Percentiles rank a stretch among this genome's conserved stretches.
phyloP scores from a whole-genome alignment of 2,797 vertebrate species.

The Sphenodon punctatus region DNA sequence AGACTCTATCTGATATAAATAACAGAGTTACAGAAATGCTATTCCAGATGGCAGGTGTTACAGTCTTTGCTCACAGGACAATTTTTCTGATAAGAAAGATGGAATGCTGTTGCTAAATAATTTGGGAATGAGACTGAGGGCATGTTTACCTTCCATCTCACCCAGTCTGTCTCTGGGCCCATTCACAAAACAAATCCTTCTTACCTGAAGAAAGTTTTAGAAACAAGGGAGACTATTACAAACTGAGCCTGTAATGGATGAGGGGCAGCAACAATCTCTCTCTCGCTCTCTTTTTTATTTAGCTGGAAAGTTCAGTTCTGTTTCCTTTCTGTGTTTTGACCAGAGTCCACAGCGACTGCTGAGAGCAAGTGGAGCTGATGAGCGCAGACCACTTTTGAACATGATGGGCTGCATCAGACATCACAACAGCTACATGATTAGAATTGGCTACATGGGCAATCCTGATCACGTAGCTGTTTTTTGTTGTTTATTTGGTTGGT shows the following conservation, averaged over 20 bases:
- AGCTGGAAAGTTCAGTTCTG: background rate
- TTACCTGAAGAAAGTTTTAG: background rate
- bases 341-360: too few relatives aligned
- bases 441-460: too few relatives aligned
- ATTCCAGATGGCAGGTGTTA: constrained; percentile 7
- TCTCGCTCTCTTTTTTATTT: constrained; percentile 46
- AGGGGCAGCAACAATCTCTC: too few relatives aligned
- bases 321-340: too few relatives aligned
- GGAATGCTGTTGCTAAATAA: background rate
- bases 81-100: background rate
- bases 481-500: too few relatives aligned
- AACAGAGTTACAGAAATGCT: background rate
- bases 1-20: background rate
- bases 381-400: too few relatives aligned
- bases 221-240: background rate
- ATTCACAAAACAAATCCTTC: background rate
- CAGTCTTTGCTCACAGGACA: background rate
- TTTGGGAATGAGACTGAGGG: too few relatives aligned
- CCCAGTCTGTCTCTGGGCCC: background rate
- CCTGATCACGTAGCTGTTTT: too few relatives aligned
- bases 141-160: too few relatives aligned
- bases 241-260: constrained; percentile 3
- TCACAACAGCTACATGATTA: too few relatives aligned
- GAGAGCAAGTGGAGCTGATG: too few relatives aligned
- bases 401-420: too few relatives aligned